These are phyloP conservation scores for Machimus rusticus DNA, from an alignment of 2,888 invertebrate genomes.

Conservation along the genomic window DNA sequence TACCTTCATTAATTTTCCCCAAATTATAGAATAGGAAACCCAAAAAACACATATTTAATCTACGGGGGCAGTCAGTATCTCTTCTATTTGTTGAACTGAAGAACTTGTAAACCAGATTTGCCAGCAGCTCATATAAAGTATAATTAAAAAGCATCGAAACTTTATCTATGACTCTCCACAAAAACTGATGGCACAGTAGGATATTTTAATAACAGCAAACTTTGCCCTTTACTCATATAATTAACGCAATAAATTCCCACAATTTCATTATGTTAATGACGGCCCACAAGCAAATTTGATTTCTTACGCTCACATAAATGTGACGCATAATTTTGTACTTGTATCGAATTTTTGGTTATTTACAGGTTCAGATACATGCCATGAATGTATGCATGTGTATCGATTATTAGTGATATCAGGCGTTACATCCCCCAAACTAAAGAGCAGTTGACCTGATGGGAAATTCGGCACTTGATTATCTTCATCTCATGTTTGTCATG, in stretches of 20 bases:
- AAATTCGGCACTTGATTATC: neutral
- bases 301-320: neutral
- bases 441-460: neutral
- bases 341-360: neutral
- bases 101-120: neutral
- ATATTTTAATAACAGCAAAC: neutral
- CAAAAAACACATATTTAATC: neutral
- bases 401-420: neutral
- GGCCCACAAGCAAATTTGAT: neutral
- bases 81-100: neutral
- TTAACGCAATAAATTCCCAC: neutral
- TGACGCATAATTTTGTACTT: neutral
- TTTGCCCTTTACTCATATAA: neutral
- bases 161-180: neutral
- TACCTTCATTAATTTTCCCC: no score
- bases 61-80: neutral
- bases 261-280: constrained; percentile 1
- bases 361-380: neutral
- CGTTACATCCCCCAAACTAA: neutral
- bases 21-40: no score
- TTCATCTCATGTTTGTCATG: neutral
- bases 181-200: neutral
- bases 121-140: neutral
- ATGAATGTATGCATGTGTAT: neutral
- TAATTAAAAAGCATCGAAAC: neutral